phyloP scores from a whole-genome alignment of 1,140 invertebrate genomes.

The Leguminivora glycinivorella region DNA sequence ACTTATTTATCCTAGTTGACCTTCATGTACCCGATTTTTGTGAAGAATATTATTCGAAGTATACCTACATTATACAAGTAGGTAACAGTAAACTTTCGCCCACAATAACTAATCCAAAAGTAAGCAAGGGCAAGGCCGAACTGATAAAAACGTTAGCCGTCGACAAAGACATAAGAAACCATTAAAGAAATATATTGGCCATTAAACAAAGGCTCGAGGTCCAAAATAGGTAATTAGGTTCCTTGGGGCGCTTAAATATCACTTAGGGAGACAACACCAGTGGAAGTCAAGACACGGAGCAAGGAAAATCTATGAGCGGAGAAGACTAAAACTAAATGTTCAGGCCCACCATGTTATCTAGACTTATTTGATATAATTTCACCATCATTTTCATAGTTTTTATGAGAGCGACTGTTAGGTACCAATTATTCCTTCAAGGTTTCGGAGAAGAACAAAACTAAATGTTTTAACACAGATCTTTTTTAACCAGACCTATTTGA shows the following conservation, averaged over 20 bases:
- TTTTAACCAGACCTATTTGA: no score
- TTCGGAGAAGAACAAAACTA: no score
- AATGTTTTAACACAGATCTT: no score
- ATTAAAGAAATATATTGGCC: conserved; percentile 28
- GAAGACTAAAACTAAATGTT: background rate
- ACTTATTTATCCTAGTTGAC: no score
- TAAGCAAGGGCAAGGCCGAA: background rate
- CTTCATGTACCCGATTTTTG: no score
- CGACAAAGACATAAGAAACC: conserved; percentile 21
- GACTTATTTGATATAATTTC: no score
- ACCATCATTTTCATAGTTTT: no score
- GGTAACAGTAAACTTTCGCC: no score
- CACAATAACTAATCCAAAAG: background rate
- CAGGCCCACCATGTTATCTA: background rate
- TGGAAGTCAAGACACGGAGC: background rate
- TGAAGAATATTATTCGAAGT: no score
- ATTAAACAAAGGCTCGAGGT: conserved; percentile 18
- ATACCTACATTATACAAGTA: no score
- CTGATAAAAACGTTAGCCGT: background rate
- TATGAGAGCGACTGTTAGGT: no score
- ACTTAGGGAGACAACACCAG: conserved; percentile 18
- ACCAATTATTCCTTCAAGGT: no score
- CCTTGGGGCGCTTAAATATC: conserved; percentile 13
- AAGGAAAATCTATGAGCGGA: background rate
- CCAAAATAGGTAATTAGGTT: conserved; percentile 19